Evolutionary conservation across 2,797 vertebrate species (phyloP), one percentile per base, ranked within the genome.

Genomic region (Rhinichthys osculus): DNA sequence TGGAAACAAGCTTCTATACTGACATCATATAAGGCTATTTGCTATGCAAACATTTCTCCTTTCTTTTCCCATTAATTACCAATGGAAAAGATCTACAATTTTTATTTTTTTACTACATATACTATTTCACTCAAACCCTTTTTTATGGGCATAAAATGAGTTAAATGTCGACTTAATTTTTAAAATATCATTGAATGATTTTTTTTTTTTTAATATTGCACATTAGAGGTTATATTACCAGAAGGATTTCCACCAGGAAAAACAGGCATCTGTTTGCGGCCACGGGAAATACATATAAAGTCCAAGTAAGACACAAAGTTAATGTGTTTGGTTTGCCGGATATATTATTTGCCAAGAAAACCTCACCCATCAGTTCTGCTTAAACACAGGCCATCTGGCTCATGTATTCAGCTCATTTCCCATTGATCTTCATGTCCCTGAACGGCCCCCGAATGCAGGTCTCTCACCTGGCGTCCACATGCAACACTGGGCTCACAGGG

Each of bases 301-400:
- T 67, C 70, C 73, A 80, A 72, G 23, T 33, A 14, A 74, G 85
- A 79, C n/a, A 35, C 27, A 23, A 76, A 21, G 27, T 79, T 30
- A 72, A 71, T 38, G 42, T 47, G 16, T n/a, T 13, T 40, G 21
- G 81, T 50, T 79, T 71, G 57, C 64, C 30, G 30, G 52, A 67
- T 86, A 64, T 85, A 42, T 78, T 70, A 52, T 82, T 83, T 64
- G 82, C 82, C 82, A 79, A 84, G 78, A 78, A 84, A 57, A n/a
- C 38, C 66, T 85, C 87, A 44, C 73, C 21, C 81, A n/a, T 23
- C 38, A 21, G 59, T 73, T 73, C 66, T 71, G 47, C 38, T 44
- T 69, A 73, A 85, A 78, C 40, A 0, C n/a, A 0, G 7, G 21
- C 79, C 83, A 85, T 79, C 85, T 89, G 85, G 83, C 70, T 38